Evolutionary conservation across 2,797 vertebrate genomes (phyloP), one percentile per base, ranked within the genome.

Genomic region (Tangara arthus): DNA sequence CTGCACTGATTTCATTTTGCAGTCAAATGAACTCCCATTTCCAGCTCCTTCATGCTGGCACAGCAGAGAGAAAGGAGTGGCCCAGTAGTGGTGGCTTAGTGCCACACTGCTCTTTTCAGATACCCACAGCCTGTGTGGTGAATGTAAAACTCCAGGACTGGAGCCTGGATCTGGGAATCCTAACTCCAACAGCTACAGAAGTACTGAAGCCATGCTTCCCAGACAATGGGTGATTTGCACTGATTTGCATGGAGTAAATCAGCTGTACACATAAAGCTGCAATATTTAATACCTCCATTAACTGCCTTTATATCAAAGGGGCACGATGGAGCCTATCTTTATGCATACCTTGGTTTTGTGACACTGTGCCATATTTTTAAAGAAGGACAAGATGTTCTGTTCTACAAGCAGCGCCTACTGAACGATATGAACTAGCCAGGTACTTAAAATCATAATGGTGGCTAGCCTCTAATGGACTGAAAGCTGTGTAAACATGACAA

Each of bases 401-500:
- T 90, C 41, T 89, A 63, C 86, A 49, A 91, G 76, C 37, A 65
- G 24, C 27, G 27, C 15, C 42, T 30, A 59, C 50, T 56, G 73
- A 84, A 87, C 2, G 2, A 82, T 44, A 65, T 3, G 6, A 97
- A 34, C 27, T 90, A 92, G 18, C 47, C 55, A 72, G 49, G 76
- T 68, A 66, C 52, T 86, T 93, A 84, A 91, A 86, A 95, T 79
- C 76, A 68, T 94, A 94, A 94, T 87, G 56, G 61, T 56, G 53
- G 56, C 53, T 89, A 92, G 87, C 27, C 19, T 83, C 84, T 92
- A 95, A 94, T 81, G 73, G 64, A 42, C 55, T 83, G 30, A 94
- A 59, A 95, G 88, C 24, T 73, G 44, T 64, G 60, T 85, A 95
- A 94, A 95, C 80, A 75, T 83, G 55, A 88, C 35, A 94, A 82